Percentiles rank a stretch among this genome's conserved stretches.
phyloP scores from a whole-genome alignment of 2,888 invertebrate genomes.

The Leucophenga montana region DNA sequence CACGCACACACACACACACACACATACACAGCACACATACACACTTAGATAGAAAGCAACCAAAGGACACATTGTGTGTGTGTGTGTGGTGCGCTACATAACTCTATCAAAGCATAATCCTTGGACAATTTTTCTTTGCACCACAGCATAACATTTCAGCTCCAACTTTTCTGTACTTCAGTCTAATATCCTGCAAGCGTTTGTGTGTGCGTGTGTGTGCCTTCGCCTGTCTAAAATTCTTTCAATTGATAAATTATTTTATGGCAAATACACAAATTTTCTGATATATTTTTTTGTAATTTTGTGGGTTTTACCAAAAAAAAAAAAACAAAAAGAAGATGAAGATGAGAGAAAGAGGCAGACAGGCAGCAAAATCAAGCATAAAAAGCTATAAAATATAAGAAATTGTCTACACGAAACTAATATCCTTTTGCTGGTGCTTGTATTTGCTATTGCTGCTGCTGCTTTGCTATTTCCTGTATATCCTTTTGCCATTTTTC shows the following conservation, averaged over 20 bases:
- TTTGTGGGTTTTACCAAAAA: slow-evolving; percentile 44
- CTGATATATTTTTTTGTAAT: slow-evolving; percentile 41
- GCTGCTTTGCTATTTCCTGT: slow-evolving; percentile 39
- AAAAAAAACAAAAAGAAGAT: slow-evolving; percentile 22
- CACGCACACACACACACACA: slow-evolving; percentile 44
- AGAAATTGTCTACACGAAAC: slow-evolving; percentile 38
- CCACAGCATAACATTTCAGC: background rate
- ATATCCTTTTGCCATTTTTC: slow-evolving; percentile 49
- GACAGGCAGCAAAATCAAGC: too few species aligned
- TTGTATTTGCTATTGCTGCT: slow-evolving; percentile 21
- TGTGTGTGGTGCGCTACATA: slow-evolving; percentile 8
- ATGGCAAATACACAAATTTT: slow-evolving; percentile 65
- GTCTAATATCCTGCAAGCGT: background rate
- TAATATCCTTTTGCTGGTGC: slow-evolving; percentile 25
- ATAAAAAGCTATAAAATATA: slow-evolving; percentile 21
- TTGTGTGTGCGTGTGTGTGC: too few species aligned
- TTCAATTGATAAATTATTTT: slow-evolving; percentile 69
- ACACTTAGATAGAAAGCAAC: too few species aligned
- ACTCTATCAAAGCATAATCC: slow-evolving; percentile 30
- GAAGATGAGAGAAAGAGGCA: too few species aligned
- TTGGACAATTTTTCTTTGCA: slow-evolving; percentile 27
- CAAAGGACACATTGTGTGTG: slow-evolving; percentile 14
- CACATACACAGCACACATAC: slow-evolving; percentile 24
- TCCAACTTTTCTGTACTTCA: background rate
- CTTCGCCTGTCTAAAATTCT: too few species aligned